phyloP scores from a whole-genome alignment of 2,888 invertebrate species.

The Drosophila yooni region DNA sequence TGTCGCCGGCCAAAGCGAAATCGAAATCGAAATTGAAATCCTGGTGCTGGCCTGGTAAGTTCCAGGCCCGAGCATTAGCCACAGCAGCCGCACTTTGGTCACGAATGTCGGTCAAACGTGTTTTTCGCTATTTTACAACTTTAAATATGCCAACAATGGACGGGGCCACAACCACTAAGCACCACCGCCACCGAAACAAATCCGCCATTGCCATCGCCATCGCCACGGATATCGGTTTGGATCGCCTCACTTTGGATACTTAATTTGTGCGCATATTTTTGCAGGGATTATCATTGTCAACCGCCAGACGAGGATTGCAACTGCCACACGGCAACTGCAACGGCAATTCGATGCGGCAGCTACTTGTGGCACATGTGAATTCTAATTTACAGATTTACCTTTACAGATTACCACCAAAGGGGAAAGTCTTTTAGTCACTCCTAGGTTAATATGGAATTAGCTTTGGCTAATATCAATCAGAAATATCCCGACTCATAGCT shows the following conservation, averaged over 20 bases:
- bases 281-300: slow-evolving; percentile 74
- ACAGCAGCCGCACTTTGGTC: slow-evolving; percentile 68
- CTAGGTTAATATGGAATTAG: slow-evolving; percentile 51
- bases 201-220: slow-evolving; percentile 17
- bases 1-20: slow-evolving; percentile 72
- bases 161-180: slow-evolving; percentile 17
- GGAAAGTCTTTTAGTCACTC: slow-evolving; percentile 41
- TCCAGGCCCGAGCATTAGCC: slow-evolving; percentile 30
- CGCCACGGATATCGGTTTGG: slow-evolving; percentile 17
- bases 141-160: slow-evolving; percentile 80
- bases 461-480: slow-evolving; percentile 25
- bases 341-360: slow-evolving; percentile 51
- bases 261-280: slow-evolving; percentile 80
- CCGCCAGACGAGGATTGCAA: slow-evolving; percentile 7
- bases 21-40: slow-evolving; percentile 77
- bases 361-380: slow-evolving; percentile 48
- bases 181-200: slow-evolving; percentile 22
- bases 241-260: slow-evolving; percentile 63
- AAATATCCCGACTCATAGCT: slow-evolving; percentile 10
- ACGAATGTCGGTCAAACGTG: slow-evolving; percentile 80
- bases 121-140: slow-evolving; percentile 80
- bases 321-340: slow-evolving; percentile 12
- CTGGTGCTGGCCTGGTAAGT: slow-evolving; percentile 44
- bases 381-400: slow-evolving; percentile 55
- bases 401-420: slow-evolving; percentile 32